These are phyloP conservation scores for Lampropteryx suffumata DNA, from an alignment of 2,888 invertebrate species.

Conservation along the genomic window DNA sequence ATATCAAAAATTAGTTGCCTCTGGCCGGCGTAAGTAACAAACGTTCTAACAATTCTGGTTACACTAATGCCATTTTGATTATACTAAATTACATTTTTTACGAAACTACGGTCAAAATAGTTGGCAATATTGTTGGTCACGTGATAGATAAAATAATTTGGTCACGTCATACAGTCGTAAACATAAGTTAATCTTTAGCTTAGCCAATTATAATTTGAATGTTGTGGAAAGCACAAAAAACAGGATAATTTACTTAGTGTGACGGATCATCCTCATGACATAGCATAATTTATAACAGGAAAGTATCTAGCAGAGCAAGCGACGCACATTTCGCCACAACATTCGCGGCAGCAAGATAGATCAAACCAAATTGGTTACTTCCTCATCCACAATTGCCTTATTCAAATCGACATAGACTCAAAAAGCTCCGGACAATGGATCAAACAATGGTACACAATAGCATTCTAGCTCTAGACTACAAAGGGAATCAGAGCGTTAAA, in stretches of 20 bases:
- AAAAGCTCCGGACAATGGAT: slow-evolving; percentile 64
- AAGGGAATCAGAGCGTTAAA: slow-evolving; percentile 44
- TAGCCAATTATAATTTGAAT: slow-evolving; percentile 38
- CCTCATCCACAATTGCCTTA: slow-evolving; percentile 67
- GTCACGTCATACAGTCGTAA: slow-evolving; percentile 47
- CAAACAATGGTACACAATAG: slow-evolving; percentile 54
- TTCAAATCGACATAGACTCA: slow-evolving; percentile 64
- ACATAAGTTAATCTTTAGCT: slow-evolving; percentile 50
- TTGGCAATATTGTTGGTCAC: slow-evolving; percentile 52
- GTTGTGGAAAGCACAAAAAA: slow-evolving; percentile 26
- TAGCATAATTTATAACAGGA: not conserved
- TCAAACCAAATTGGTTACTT: slow-evolving; percentile 62
- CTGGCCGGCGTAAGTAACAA: slow-evolving; percentile 40
- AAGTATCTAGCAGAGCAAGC: not conserved
- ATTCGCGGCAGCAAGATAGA: slow-evolving; percentile 33
- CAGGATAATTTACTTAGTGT: not conserved
- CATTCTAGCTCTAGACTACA: slow-evolving; percentile 52
- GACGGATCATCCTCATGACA: not conserved
- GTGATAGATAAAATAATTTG: slow-evolving; percentile 43
- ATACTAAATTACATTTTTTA: slow-evolving; percentile 67
- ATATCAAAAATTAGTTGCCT: slow-evolving; percentile 48
- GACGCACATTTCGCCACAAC: slow-evolving; percentile 8
- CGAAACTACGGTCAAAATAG: slow-evolving; percentile 43
- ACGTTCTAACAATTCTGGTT: slow-evolving; percentile 51
- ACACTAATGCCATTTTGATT: slow-evolving; percentile 76